phyloP scores from a whole-genome alignment of 1,140 invertebrate species.

The Euborellia annulipes region DNA sequence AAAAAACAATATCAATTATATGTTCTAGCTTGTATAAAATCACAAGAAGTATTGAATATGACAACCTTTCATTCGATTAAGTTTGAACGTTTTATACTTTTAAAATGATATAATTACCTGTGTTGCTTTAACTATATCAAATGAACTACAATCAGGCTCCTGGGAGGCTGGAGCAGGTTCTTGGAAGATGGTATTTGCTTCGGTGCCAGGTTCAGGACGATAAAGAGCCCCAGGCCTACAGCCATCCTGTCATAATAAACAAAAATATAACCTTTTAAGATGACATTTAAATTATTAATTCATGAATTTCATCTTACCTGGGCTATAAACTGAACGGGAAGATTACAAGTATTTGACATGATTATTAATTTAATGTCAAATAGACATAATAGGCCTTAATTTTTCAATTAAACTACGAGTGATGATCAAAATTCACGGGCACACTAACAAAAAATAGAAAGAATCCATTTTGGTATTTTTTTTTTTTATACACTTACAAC shows the following conservation, averaged over 20 bases:
- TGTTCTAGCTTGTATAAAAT: not conserved
- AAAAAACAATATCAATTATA: not conserved
- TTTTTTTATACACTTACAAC: too few relatives aligned
- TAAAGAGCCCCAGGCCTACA: constrained; percentile 18
- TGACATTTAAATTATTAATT: too few relatives aligned
- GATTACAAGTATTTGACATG: too few relatives aligned
- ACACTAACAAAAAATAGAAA: too few relatives aligned
- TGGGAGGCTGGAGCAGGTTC: constrained; percentile 22
- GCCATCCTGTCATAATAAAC: constrained; percentile 15
- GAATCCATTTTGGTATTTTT: too few relatives aligned
- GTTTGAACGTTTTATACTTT: constrained; percentile 9
- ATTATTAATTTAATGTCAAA: too few relatives aligned
- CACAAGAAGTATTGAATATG: constrained; percentile 6
- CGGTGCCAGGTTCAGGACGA: constrained; percentile 23
- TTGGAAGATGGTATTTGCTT: constrained; percentile 24
- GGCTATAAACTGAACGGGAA: too few relatives aligned
- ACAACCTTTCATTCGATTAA: constrained; percentile 15
- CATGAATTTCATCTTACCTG: too few relatives aligned
- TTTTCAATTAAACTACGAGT: too few relatives aligned
- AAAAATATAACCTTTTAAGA: not conserved
- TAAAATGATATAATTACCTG: constrained; percentile 32
- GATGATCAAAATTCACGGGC: too few relatives aligned
- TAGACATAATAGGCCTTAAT: too few relatives aligned
- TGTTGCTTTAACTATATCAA: constrained; percentile 89
- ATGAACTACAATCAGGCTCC: constrained; percentile 58